Base-by-base conservation (phyloP, 2,888 invertebrate species). In the Pterostichus madidus region DNA sequence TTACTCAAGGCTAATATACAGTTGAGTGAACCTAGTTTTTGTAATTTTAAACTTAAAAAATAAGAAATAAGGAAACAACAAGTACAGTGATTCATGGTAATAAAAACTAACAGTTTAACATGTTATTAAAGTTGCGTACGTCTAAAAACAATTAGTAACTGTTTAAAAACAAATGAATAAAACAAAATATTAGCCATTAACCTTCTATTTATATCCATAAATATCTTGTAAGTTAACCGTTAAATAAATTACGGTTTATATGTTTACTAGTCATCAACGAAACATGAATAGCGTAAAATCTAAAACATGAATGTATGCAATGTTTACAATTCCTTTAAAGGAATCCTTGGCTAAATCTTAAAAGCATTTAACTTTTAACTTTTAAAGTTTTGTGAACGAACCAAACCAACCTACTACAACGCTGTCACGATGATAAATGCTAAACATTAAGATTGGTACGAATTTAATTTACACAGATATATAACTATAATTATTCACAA, bases 401-500 rank as follows among this genome's bases (percentile, higher is more conserved):
- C 3, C 6, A 8, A 39, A 64, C 13, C 39, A 73, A 73, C 24
- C 49, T 46, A 73, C 32, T 17, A 31, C 75, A 15, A 32, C 11
- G 56, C 35, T 77, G 77, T 77, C 77, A 77, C 17, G 17, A 56
- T 77, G 77, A 77, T 77, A 56, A 56, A 77, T 77, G 53, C 39
- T 53, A 11, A 77, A 56, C 39, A 77, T 77, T 77, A 5, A 39
- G 17, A 17, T 15, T 35, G 15, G 13, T 56, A 39, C 39, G 39
- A 31, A 77, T 77, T 77, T 39, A 77, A 56, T 77, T 77, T 35
- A 77, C 53, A 15, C 56, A 77, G 39, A 77, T 39, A 39, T 56
- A 77, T 59, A 77, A 77, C 77, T 77, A 77, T 76, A 76, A 76
- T 77, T 77, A 77, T 77, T 77, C 35, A 77, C 56, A 56, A 77